Evolutionary conservation across 2,797 vertebrate genomes (phyloP).

Genomic region (Smutsia temminckii): DNA sequence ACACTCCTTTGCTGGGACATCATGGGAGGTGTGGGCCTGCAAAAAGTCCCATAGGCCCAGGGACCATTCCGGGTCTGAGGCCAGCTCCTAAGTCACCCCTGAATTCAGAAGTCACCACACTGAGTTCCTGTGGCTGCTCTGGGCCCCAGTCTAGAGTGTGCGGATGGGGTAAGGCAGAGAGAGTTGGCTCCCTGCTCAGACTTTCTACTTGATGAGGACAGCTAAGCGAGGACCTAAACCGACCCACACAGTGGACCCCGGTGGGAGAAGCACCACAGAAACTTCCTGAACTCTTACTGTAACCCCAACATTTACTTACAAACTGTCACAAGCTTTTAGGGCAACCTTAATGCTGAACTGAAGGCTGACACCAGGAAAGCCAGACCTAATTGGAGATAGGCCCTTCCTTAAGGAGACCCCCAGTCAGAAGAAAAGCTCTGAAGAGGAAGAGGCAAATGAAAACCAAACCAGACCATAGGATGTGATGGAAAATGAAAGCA

Average conservation of each 20-base stretch:
- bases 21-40: background rate
- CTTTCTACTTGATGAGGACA: background rate
- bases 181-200: background rate
- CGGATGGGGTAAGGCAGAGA: background rate
- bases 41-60: background rate
- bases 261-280: accelerated
- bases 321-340: background rate
- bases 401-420: background rate
- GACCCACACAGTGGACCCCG: background rate
- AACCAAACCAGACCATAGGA: background rate
- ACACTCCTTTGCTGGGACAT: background rate
- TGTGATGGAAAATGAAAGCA: background rate
- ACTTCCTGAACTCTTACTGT: too few species aligned
- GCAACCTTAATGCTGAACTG: background rate
- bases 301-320: background rate
- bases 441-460: background rate
- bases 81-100: background rate
- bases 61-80: background rate
- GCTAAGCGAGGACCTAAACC: background rate
- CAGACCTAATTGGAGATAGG: background rate
- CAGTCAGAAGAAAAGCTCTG: background rate
- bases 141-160: background rate
- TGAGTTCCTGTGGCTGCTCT: accelerated
- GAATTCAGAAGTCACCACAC: background rate
- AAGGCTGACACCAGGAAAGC: background rate